Evolutionary conservation across 2,797 vertebrate species (phyloP).

Genomic region (Xenops minutus): DNA sequence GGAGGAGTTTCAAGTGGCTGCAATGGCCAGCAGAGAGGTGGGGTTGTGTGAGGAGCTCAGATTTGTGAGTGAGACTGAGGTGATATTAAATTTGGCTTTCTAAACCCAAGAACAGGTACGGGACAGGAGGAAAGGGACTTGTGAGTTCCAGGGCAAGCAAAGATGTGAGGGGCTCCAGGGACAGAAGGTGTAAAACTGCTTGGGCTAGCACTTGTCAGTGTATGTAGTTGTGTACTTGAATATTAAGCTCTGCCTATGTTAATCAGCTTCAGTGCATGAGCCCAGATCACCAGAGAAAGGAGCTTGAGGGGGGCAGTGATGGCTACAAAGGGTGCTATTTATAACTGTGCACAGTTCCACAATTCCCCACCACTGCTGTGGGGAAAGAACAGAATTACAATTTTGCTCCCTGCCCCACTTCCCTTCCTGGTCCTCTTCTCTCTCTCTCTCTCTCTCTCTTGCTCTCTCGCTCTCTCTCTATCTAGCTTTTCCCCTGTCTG

Average conservation of each 20-base stretch:
- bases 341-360: not conserved
- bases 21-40: not conserved
- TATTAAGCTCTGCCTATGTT: not conserved
- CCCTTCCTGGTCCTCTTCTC: not conserved
- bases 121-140: not conserved
- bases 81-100: not conserved
- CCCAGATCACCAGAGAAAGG: not conserved
- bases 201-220: not conserved
- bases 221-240: not conserved
- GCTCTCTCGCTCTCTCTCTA: not conserved
- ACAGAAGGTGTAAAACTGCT: not conserved
- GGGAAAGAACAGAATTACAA: not conserved
- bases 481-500: not conserved
- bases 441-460: not conserved
- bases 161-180: accelerated
- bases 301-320: accelerated
- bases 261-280: not conserved
- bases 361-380: accelerated
- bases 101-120: not conserved
- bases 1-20: not conserved
- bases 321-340: not conserved
- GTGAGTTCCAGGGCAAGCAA: not conserved
- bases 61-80: not conserved
- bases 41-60: not conserved
- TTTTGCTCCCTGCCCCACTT: not conserved